Conservation (phyloP, 2,888 invertebrate genomes). For the Epistrophe grossulariae region DNA sequence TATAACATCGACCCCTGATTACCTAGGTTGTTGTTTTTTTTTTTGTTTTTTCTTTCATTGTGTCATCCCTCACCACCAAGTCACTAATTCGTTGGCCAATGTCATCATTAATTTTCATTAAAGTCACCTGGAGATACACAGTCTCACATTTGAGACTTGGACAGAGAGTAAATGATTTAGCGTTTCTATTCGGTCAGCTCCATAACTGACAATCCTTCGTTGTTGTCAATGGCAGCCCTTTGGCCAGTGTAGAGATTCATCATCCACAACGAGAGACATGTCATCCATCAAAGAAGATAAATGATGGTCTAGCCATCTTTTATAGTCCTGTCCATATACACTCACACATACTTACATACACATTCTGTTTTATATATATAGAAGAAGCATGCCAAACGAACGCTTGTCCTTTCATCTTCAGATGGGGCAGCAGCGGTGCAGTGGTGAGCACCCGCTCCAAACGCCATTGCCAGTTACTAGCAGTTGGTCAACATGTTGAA, state of each 20-base stretch:
- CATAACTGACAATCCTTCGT: constrained; percentile 72
- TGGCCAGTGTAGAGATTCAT: constrained; percentile 72
- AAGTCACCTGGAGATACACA: constrained; percentile 70
- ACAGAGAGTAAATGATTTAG: constrained; percentile 63
- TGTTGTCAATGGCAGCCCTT: constrained; percentile 73
- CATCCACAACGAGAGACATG: constrained; percentile 71
- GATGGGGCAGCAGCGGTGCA: not conserved
- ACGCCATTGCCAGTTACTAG: constrained; percentile 60
- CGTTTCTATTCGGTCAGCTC: constrained; percentile 52
- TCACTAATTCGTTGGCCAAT: constrained; percentile 75
- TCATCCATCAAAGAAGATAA: constrained; percentile 76
- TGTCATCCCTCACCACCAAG: constrained; percentile 72
- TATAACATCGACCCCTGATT: constrained; percentile 58
- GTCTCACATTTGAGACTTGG: constrained; percentile 53
- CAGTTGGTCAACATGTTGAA: constrained; percentile 74
- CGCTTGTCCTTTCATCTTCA: constrained; percentile 56
- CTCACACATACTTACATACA: not conserved
- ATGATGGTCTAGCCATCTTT: constrained; percentile 73
- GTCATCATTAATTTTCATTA: constrained; percentile 76
- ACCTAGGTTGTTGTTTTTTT: constrained; percentile 30
- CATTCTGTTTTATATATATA: not conserved
- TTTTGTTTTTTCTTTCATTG: constrained; percentile 35
- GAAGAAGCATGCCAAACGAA: constrained; percentile 39
- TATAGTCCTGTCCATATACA: constrained; percentile 48
- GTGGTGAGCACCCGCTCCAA: constrained; percentile 41